Conservation (phyloP, 2,888 invertebrate species). For the Thera britannica region DNA sequence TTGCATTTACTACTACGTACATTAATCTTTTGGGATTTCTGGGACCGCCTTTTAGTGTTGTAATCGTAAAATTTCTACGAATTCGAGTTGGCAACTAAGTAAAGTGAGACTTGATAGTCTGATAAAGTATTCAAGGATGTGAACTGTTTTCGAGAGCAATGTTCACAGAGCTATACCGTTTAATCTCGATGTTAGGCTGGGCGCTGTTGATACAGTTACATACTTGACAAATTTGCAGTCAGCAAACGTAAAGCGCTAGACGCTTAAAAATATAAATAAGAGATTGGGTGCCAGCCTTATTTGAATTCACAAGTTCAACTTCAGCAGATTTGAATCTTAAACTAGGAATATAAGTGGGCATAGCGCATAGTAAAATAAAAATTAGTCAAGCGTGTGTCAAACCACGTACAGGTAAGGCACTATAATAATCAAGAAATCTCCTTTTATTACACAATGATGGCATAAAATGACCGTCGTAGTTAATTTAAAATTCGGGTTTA, state of each 20-base stretch:
- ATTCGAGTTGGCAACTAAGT: conserved; percentile 16
- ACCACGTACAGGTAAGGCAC: background rate
- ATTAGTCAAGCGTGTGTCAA: background rate
- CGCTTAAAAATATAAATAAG: conserved; percentile 52
- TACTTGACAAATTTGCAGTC: conserved; percentile 58
- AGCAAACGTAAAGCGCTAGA: conserved; percentile 57
- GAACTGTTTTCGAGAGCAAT: conserved; percentile 42
- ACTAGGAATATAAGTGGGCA: conserved; percentile 61
- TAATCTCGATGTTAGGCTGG: conserved; percentile 52
- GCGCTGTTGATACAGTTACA: conserved; percentile 54
- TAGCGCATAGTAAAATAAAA: conserved; percentile 51
- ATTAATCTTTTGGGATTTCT: conserved; percentile 18
- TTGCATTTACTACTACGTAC: conserved; percentile 36
- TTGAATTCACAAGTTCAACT: conserved; percentile 66
- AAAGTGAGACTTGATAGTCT: conserved; percentile 27
- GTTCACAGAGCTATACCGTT: conserved; percentile 54
- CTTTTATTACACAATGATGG: no score
- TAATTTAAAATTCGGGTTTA: no score
- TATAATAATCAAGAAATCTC: no score
- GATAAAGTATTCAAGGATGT: conserved; percentile 44
- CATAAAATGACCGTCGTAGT: no score
- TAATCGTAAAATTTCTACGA: conserved; percentile 11
- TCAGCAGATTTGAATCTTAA: conserved; percentile 64
- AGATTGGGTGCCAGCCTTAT: conserved; percentile 58
- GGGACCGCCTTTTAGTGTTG: conserved; percentile 5